These are phyloP conservation scores for Meteorus colon DNA, from an alignment of 2,888 invertebrate species.

Conservation along the genomic window DNA sequence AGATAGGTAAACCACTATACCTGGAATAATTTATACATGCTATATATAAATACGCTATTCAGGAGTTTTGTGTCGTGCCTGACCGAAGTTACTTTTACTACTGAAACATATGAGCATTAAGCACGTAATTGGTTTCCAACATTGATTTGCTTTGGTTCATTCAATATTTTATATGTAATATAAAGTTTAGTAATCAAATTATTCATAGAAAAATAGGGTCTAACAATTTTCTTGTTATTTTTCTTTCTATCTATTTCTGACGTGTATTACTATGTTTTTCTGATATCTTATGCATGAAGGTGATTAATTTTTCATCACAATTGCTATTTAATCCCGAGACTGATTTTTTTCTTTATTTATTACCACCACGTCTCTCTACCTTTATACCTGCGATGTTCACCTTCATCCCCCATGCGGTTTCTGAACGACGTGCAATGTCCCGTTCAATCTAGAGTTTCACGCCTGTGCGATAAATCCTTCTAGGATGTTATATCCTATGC, in stretches of 20 bases:
- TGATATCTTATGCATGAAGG: too few species aligned
- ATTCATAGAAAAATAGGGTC: too few species aligned
- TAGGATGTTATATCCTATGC: conserved; percentile 1
- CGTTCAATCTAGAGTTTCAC: conserved; percentile 17
- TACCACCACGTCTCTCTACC: not conserved
- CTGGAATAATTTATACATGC: not conserved
- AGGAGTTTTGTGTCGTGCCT: conserved; percentile 1
- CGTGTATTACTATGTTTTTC: too few species aligned
- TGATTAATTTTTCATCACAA: not conserved
- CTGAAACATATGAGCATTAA: not conserved
- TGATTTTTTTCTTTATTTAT: conserved; percentile 11
- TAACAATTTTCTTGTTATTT: not conserved
- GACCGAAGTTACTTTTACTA: conserved; percentile 28
- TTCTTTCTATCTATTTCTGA: not conserved
- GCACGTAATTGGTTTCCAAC: conserved; percentile 16
- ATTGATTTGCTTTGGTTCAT: too few species aligned
- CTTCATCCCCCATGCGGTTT: not conserved
- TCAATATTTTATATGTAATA: too few species aligned
- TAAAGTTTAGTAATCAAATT: too few species aligned
- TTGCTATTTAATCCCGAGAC: conserved; percentile 14
- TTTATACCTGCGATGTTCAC: not conserved
- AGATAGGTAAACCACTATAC: not conserved
- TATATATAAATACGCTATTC: not conserved
- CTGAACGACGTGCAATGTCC: not conserved
- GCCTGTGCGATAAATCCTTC: conserved; percentile 13